A percentile compares a stretch with the other conserved stretches of the same genome.
These are phyloP conservation scores for Cepaea hortensis DNA, from an alignment of 2,888 invertebrate species.

Conservation along the genomic window DNA sequence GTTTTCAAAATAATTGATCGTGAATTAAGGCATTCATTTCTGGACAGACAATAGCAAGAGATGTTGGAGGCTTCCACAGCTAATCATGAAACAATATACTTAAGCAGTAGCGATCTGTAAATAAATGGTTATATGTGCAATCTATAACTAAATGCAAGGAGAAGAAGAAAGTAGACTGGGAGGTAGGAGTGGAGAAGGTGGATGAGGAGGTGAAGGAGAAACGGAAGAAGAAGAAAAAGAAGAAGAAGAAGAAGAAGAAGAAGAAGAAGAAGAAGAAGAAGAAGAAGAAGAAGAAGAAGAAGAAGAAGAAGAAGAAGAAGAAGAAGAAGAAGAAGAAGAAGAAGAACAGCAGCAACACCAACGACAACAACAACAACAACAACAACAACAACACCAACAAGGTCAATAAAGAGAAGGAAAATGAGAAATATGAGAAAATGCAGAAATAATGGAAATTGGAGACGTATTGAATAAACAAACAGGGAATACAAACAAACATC, in stretches of 20 bases:
- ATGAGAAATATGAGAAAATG: not conserved
- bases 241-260: not conserved
- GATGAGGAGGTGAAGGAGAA: not conserved
- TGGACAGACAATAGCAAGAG: too few relatives aligned
- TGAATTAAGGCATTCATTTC: too few relatives aligned
- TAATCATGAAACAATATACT: too few relatives aligned
- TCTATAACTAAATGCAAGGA: too few relatives aligned
- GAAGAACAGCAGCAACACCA: not conserved
- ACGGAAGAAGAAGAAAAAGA: not conserved
- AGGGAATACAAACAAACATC: too few relatives aligned
- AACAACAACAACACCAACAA: not conserved
- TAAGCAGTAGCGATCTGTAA: too few relatives aligned
- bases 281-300: not conserved
- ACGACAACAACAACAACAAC: not conserved
- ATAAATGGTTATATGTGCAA: too few relatives aligned
- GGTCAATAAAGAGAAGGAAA: not conserved
- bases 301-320: not conserved
- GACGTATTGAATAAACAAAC: not conserved
- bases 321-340: not conserved
- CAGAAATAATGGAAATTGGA: not conserved
- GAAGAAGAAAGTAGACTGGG: too few relatives aligned
- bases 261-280: not conserved
- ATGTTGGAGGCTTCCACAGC: too few relatives aligned
- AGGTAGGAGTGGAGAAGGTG: not conserved
- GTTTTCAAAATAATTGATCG: too few relatives aligned